Conservation (phyloP, 1,140 invertebrate species). For the Drosophila sturtevanti region DNA sequence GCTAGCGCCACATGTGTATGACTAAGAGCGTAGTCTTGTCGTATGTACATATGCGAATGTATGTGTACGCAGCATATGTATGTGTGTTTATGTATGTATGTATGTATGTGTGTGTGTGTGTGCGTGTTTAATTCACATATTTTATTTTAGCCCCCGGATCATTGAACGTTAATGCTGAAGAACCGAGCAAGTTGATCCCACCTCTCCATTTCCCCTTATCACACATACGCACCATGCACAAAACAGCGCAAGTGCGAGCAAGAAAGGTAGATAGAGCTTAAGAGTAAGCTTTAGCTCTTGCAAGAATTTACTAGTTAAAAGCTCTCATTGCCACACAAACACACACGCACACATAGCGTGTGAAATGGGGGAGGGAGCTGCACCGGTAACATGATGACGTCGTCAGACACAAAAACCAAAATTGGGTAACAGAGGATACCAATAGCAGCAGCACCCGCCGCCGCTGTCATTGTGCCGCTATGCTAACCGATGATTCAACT, state of each 20-base stretch:
- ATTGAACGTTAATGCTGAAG: constrained; percentile 62
- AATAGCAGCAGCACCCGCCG: no score
- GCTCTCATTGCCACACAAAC: constrained; percentile 4
- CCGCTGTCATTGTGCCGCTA: no score
- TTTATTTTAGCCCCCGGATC: constrained; percentile 46
- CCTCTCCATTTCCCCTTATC: neutral
- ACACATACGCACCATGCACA: neutral
- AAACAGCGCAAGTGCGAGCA: neutral
- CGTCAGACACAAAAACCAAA: constrained; percentile 25
- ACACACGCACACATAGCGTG: no score
- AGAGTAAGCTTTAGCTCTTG: constrained; percentile 20
- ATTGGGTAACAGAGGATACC: constrained; percentile 43
- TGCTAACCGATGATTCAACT: constrained; percentile 32
- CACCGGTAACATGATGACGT: constrained; percentile 19
- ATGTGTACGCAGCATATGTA: neutral
- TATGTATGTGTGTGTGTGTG: constrained; percentile 5
- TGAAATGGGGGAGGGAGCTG: constrained; percentile 10
- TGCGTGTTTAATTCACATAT: constrained; percentile 30
- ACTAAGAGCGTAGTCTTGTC: constrained; percentile 1
- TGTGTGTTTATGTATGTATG: constrained; percentile 7
- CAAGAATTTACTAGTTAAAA: constrained; percentile 57
- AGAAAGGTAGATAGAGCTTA: constrained; percentile 19
- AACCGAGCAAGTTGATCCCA: constrained; percentile 64
- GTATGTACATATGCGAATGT: constrained; percentile 18
- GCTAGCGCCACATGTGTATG: constrained; percentile 31